Evolutionary conservation across 2,888 invertebrate genomes (phyloP), one percentile per base, ranked within the genome.

Genomic region (Scotopteryx bipunctaria): DNA sequence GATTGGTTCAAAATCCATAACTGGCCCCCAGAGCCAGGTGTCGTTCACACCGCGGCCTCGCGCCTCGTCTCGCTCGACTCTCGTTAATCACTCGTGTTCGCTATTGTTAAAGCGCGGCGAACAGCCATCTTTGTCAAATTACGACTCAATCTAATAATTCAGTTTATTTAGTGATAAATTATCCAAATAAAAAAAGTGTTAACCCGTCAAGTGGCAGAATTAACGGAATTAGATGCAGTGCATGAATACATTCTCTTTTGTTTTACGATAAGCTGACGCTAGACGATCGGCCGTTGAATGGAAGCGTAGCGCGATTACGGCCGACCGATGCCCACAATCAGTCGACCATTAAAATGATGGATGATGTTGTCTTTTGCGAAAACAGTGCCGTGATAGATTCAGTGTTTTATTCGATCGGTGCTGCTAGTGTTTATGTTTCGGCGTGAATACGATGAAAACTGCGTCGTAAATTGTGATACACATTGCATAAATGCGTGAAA

Each of bases 31-130:
- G 84, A 86, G 86, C 89, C 90, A 90, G 90, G 91, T 91, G 90
- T 91, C 90, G 90, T 91, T 91, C 90, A 91, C 91, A 91, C 90
- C 89, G 90, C 89, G 90, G 89, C 90, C 87, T 87, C 88, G 88
- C 88, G 88, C 85, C 87, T 87, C 87, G 87, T 87, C 89, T 89
- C 88, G 86, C 41, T 48, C 42, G 42, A 86, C 86, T 88, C 88
- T 88, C 88, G 86, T 88, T 87, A 90, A 88, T 88, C 88, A 88
- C 85, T 85, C 88, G 85, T 83, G 83, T 83, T 84, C 84, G 85
- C 87, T 89, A 88, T 88, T 89, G 89, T 88, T 86, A 84, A 81
- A 84, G 80, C 81, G 85, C 86, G 81, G 80, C 80, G 85, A 83
- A 85, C 88, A 86, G 87, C 89, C 89, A 90, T 90, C 88, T 89